A percentile compares a stretch with the other conserved stretches of the same genome.
These are phyloP conservation scores for Apamea crenata DNA, from an alignment of 2,888 invertebrate species.

Conservation along the genomic window DNA sequence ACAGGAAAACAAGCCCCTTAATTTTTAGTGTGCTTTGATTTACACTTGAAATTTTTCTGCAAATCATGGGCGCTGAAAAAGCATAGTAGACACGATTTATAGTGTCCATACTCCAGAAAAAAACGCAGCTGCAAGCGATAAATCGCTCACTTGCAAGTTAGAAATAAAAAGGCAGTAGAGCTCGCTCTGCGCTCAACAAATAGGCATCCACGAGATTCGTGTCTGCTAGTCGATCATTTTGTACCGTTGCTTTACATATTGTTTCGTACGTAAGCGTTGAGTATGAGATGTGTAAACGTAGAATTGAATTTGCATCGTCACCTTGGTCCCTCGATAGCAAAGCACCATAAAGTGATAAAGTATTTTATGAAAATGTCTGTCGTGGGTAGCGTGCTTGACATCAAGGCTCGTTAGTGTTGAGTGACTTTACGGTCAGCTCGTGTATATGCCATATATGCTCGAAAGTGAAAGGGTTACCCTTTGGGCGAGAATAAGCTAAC, in stretches of 20 bases:
- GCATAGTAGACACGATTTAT: conserved; percentile 75
- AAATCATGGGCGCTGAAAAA: conserved; percentile 71
- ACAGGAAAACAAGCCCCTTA: conserved; percentile 13
- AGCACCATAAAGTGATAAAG: conserved; percentile 50
- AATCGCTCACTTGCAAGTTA: conserved; percentile 78
- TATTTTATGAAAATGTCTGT: conserved; percentile 69
- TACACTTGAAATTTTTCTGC: conserved; percentile 59
- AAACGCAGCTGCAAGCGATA: conserved; percentile 78
- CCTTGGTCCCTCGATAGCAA: conserved; percentile 50
- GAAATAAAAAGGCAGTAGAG: conserved; percentile 74
- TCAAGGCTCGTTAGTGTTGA: conserved; percentile 68
- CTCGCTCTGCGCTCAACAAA: conserved; percentile 76
- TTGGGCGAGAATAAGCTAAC: conserved; percentile 30
- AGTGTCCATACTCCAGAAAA: conserved; percentile 72
- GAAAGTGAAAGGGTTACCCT: conserved; percentile 53
- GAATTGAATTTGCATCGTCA: conserved; percentile 72
- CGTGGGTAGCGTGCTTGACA: conserved; percentile 62
- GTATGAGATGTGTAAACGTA: conserved; percentile 70
- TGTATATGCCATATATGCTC: conserved; percentile 57
- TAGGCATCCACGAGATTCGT: conserved; percentile 72
- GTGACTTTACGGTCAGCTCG: conserved; percentile 65
- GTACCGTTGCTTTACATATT: conserved; percentile 76
- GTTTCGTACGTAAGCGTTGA: conserved; percentile 74
- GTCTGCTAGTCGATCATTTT: conserved; percentile 76
- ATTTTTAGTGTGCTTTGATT: conserved; percentile 50